A percentile compares a stretch with the other conserved stretches of the same genome.
Evolutionary conservation across 2,113 vertebrate genomes (phyloP).

Genomic region (Mionectes macconnelli): DNA sequence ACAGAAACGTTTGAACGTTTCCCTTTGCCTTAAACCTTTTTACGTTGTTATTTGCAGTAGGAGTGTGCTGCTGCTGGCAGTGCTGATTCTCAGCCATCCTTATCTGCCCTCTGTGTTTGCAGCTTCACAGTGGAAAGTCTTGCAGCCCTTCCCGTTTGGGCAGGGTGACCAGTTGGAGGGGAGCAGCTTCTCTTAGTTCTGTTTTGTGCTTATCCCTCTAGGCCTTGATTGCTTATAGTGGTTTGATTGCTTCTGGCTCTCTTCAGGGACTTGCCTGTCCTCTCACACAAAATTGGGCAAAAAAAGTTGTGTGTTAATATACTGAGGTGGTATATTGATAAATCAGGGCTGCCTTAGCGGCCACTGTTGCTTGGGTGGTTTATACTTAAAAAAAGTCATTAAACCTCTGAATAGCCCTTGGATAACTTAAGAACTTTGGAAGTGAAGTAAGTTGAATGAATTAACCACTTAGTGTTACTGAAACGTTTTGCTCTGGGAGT

Average conservation of each 20-base stretch:
- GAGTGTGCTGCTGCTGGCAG: not conserved
- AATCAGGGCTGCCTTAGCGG: not conserved
- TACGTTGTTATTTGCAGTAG: not conserved
- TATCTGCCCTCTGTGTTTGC: not conserved
- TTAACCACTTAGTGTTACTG: not conserved
- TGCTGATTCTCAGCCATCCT: not conserved
- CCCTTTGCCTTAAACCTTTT: not conserved
- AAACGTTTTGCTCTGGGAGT: not conserved
- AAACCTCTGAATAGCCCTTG: not conserved
- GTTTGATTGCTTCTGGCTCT: not conserved
- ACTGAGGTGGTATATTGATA: not conserved
- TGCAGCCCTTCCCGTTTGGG: not conserved
- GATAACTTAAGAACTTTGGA: not conserved
- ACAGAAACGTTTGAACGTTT: not conserved
- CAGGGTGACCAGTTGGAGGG: not conserved
- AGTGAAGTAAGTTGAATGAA: not conserved
- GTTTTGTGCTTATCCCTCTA: not conserved
- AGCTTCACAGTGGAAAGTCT: not conserved
- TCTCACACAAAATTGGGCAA: not conserved
- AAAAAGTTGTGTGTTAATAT: not conserved
- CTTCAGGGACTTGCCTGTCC: not conserved
- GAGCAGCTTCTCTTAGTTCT: not conserved
- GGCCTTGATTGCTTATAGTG: not conserved
- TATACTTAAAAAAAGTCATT: not conserved
- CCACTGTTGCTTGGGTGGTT: not conserved